These are phyloP conservation scores for Oxyura jamaicensis DNA, from an alignment of 2,113 vertebrate genomes.

Conservation along the genomic window DNA sequence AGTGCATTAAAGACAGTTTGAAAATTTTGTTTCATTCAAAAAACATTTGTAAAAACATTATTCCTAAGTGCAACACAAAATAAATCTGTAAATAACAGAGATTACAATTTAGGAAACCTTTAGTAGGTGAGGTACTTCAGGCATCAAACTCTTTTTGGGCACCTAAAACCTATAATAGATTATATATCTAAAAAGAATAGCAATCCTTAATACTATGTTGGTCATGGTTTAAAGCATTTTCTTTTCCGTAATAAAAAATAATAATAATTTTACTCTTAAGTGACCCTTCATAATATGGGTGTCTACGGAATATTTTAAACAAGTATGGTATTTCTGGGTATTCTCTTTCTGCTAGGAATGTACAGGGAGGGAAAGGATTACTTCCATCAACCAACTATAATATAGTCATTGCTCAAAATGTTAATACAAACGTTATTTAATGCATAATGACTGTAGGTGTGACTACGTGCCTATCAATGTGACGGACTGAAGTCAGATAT, in stretches of 20 bases:
- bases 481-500: not conserved
- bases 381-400: not conserved
- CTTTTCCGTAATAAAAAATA: not conserved
- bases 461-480: not conserved
- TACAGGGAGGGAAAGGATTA: not conserved
- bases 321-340: not conserved
- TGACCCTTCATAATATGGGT: fast-evolving
- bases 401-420: not conserved
- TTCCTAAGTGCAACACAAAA: not conserved
- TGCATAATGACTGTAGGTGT: not conserved
- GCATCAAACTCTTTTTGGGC: not conserved
- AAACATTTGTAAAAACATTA: not conserved
- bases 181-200: not conserved
- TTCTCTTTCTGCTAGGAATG: not conserved
- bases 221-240: not conserved
- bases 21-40: not conserved
- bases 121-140: not conserved
- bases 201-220: not conserved
- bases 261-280: not conserved
- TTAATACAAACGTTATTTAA: not conserved
- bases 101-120: not conserved
- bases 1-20: not conserved
- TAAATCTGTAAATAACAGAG: not conserved
- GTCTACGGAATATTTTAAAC: not conserved
- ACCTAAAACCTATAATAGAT: not conserved